phyloP scores from a whole-genome alignment of 2,113 vertebrate species.

The Oncorhynchus kisutch region DNA sequence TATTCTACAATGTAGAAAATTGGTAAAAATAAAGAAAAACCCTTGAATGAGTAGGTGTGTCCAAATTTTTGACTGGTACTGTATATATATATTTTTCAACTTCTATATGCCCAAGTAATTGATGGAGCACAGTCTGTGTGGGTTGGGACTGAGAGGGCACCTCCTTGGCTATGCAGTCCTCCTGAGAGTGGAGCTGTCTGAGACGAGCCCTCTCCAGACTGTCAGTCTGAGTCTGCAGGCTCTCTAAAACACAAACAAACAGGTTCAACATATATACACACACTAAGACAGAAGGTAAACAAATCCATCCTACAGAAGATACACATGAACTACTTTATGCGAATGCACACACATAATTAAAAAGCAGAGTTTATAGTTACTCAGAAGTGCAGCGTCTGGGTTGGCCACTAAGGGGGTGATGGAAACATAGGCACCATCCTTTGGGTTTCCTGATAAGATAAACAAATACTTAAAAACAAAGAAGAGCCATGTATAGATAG shows the following conservation, averaged over 20 bases:
- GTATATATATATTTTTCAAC: too few species aligned
- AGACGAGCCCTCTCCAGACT: conserved; percentile 45
- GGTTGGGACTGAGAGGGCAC: not conserved
- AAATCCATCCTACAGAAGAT: not conserved
- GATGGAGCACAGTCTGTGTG: not conserved
- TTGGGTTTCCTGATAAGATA: conserved; percentile 24
- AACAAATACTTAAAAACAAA: not conserved
- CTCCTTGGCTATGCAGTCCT: conserved; percentile 11
- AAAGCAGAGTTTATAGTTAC: conserved; percentile 14
- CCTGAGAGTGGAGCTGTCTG: conserved; percentile 11
- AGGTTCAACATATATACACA: not conserved
- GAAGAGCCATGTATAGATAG: not conserved
- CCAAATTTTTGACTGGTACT: too few species aligned
- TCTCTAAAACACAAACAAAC: conserved; percentile 34
- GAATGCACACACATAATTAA: conserved; percentile 10
- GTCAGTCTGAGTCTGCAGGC: conserved; percentile 49
- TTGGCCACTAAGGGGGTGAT: conserved; percentile 29
- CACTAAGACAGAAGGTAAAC: too few species aligned
- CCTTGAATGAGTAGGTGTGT: too few species aligned
- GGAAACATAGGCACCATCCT: conserved; percentile 30
- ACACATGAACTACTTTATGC: not conserved
- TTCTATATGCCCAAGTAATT: too few species aligned
- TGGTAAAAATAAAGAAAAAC: too few species aligned
- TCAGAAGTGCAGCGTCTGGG: conserved; percentile 27
- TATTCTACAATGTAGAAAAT: too few species aligned